Base-by-base conservation (phyloP, 2,797 vertebrate species). In the Serranus cabrilla region DNA sequence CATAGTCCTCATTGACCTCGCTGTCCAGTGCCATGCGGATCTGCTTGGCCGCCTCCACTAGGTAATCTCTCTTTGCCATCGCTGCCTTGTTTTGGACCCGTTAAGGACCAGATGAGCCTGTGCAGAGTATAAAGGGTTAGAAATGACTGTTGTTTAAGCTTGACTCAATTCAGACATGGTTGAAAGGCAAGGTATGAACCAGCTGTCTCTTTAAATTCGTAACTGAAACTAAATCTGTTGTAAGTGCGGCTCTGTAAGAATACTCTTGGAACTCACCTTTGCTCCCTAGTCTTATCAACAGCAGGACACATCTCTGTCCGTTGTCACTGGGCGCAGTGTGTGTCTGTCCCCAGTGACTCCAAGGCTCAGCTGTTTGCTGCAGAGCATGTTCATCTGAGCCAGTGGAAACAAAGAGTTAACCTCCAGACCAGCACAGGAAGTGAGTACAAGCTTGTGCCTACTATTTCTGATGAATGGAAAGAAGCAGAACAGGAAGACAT, bases 31-130 rank as follows among this genome's bases (percentile, higher is more conserved):
- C 98, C 96, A 98, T 96, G 59, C 93, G 97, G 84, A 99, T 97
- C 94, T 99, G 97, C 58, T 97, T 97, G 86, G 98, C 98, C 0
- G 98, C 98, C 59, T 99, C 98, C 88, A 99, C 94, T 91, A 99
- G 93, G 91, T 99, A 99, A 82, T 99, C 97, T 14, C 94, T 94
- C 85, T 97, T 97, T 40, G 95, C 95, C 96, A 96, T 96, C 14
- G 80, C 86, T 86, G 76, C 76, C 88, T 87, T 57, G 69, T 56
- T 91, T 93, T 55, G 91, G 84, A 14, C 87, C 92, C 0, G 86
- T 77, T 31, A 74, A 75, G 63, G 94, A 94, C 75, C 93, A 77
- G 89, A 81, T 82, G 77, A 87, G 89, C 90, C 95, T 95, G 43
- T 71, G 84, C 92, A 92, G 58, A 91, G 86, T 78, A 87, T 80